phyloP scores from a whole-genome alignment of 2,888 invertebrate species.

The Pinctada fucata region DNA sequence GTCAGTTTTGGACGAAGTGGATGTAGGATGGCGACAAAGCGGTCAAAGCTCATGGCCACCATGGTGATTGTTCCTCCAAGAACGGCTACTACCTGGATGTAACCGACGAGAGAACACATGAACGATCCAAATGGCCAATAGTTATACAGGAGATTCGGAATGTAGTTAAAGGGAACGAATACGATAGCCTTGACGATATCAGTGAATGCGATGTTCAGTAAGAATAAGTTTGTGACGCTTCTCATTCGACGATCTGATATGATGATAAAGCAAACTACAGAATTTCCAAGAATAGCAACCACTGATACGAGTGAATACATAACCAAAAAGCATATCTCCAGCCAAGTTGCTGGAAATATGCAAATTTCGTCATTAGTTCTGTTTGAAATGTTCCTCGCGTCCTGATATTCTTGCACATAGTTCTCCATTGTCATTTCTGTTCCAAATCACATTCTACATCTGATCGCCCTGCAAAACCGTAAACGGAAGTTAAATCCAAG shows the following conservation, averaged over 20 bases:
- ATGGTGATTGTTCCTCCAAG: slow-evolving; percentile 92
- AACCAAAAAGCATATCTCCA: slow-evolving; percentile 66
- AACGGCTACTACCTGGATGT: slow-evolving; percentile 82
- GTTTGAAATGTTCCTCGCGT: no score
- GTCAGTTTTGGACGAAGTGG: slow-evolving; percentile 89
- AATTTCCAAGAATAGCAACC: slow-evolving; percentile 78
- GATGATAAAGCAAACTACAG: slow-evolving; percentile 89
- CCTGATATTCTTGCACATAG: no score
- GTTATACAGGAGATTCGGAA: slow-evolving; percentile 86
- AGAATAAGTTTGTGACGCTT: slow-evolving; percentile 89
- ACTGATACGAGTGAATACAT: slow-evolving; percentile 77
- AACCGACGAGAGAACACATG: slow-evolving; percentile 90
- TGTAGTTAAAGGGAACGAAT: slow-evolving; percentile 80
- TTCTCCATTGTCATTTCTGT: no score
- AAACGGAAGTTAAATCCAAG: no score
- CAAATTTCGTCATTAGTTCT: background rate
- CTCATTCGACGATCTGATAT: slow-evolving; percentile 90
- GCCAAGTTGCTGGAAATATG: background rate
- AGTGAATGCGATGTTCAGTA: slow-evolving; percentile 76
- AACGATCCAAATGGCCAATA: slow-evolving; percentile 93
- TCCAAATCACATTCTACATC: no score
- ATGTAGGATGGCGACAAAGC: slow-evolving; percentile 94
- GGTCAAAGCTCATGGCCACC: slow-evolving; percentile 93
- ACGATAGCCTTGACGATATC: slow-evolving; percentile 77
- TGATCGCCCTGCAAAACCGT: no score